phyloP scores from a whole-genome alignment of 2,113 vertebrate species.

The Choloepus hoffmanni region DNA sequence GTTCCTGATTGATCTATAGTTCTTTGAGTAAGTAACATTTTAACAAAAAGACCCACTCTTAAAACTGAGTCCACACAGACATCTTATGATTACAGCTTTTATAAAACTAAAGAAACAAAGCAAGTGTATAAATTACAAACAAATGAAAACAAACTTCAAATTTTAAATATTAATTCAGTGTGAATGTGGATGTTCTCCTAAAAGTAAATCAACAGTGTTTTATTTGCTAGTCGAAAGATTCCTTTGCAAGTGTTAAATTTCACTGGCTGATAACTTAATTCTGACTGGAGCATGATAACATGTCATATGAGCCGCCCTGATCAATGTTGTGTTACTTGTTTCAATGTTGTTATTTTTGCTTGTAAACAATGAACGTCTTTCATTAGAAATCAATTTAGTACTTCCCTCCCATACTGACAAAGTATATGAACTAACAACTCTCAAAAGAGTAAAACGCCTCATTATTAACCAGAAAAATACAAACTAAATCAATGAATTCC shows the following conservation, averaged over 20 bases:
- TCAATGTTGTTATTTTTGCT: constrained; percentile 22
- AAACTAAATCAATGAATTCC: constrained; percentile 26
- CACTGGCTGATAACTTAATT: constrained; percentile 13
- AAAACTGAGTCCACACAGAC: not conserved
- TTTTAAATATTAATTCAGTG: constrained; percentile 29
- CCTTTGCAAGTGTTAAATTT: not conserved
- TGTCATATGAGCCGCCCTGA: not conserved
- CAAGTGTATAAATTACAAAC: not conserved
- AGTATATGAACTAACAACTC: constrained; percentile 28
- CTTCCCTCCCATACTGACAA: not conserved
- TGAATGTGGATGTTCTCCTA: not conserved
- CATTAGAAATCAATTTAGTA: constrained; percentile 51
- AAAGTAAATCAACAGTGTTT: not conserved
- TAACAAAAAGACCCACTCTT: not conserved
- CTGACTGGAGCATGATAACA: not conserved
- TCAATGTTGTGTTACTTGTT: not conserved
- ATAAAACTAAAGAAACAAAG: not conserved
- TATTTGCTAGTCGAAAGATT: not conserved
- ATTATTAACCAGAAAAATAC: constrained; percentile 47
- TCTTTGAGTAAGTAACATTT: not conserved
- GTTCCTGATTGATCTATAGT: not conserved
- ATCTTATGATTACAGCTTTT: not conserved
- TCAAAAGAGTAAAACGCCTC: constrained; percentile 22
- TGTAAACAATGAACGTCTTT: constrained; percentile 23
- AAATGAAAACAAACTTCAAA: constrained; percentile 6